Base-by-base conservation (phyloP, 1,140 invertebrate genomes). In the Ditylenchus dipsaci region DNA sequence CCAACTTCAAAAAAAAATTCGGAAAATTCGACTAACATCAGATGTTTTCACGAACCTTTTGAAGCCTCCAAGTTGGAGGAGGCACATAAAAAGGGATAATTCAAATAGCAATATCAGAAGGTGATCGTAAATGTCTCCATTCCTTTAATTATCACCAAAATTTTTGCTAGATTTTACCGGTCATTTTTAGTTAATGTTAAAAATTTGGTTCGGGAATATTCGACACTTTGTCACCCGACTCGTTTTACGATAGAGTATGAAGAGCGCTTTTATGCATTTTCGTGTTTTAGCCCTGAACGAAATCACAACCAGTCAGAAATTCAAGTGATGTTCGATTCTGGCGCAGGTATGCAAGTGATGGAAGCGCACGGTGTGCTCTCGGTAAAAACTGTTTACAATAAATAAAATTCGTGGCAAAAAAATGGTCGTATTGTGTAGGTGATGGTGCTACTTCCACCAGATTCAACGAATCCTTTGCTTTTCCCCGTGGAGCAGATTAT, bases 271-370 rank as follows among this genome's bases (percentile, higher is more conserved):
- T 82, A 86, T 15, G 90, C 90, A 38, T 23, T 94, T 0, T 89
- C 90, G 0, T 90, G 95, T 1, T 94, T 94, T 80, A 92, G 91
- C 3, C 93, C 93, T 1, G 90, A 90, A 38, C 90, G 91, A 71
- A 88, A 93, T 70, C 84, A 93, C 21, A 94, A 95, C 84, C 93
- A 95, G 84, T 93, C 91, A 15, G 91, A 95, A 85, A 91, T 95
- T 27, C 87, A 95, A 9, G 89, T 95, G 21, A 94, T 94, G 90
- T 94, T 95, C 82, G 88, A 74, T 43, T 72, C 69, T n/a, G 69
- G 93, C 0, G 91, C 91, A 29, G 93, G 93, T 0, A 87, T 95
- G 0, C 91, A 94, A 85, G 90, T 95, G 0, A 86, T 92, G 0
- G 91, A 94, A 81, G 92, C 92, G 78, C 88, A 89, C 81, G 92